Conservation (phyloP, 2,888 invertebrate genomes). For the Folsomia manolachei region DNA sequence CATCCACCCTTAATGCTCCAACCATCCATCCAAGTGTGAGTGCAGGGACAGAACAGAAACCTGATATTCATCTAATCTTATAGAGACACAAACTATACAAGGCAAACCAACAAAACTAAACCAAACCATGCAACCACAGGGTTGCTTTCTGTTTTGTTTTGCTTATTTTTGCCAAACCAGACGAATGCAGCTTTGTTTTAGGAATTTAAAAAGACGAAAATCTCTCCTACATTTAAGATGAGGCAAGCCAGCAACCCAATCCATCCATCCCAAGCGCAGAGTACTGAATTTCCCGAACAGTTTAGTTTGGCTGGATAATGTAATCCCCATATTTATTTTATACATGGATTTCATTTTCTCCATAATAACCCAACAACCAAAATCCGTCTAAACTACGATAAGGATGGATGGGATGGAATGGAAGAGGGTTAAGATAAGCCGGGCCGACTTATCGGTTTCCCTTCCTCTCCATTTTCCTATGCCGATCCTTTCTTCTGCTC, state of each 20-base stretch:
- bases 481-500: not conserved
- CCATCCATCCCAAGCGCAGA: too few species aligned
- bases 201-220: too few species aligned
- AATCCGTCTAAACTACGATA: not conserved
- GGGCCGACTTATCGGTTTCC: not conserved
- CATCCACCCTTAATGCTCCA: not conserved
- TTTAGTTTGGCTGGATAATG: too few species aligned
- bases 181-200: too few species aligned
- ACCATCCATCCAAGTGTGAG: not conserved
- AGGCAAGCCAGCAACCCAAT: too few species aligned
- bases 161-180: too few species aligned
- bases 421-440: not conserved
- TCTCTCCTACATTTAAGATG: too few species aligned
- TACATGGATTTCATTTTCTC: not conserved
- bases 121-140: too few species aligned
- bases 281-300: too few species aligned
- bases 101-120: too few species aligned
- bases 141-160: too few species aligned
- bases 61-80: not conserved
- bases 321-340: not conserved
- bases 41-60: not conserved
- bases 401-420: not conserved
- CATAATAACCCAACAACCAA: too few species aligned
- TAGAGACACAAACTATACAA: not conserved
- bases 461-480: not conserved